Evolutionary conservation across 2,797 vertebrate genomes (phyloP).

Genomic region (Chelidonichthys spinosus): DNA sequence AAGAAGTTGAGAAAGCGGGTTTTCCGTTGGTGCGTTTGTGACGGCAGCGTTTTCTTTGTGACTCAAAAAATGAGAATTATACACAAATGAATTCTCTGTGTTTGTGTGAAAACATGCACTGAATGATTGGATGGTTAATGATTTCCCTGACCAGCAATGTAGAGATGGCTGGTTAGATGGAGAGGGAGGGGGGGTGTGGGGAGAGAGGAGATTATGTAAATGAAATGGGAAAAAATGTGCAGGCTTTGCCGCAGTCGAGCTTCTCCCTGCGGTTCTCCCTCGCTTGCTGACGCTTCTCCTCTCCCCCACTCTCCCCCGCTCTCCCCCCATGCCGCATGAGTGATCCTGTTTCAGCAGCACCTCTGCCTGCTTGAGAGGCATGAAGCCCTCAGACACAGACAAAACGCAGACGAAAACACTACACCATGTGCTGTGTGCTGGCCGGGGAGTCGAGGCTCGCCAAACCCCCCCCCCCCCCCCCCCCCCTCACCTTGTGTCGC

Average conservation of each 20-base stretch:
- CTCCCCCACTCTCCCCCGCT: constrained; percentile 28
- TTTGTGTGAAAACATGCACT: constrained; percentile 21
- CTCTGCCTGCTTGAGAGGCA: constrained; percentile 61
- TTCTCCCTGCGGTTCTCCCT: constrained; percentile 62
- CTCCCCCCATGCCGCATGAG: constrained; percentile 66
- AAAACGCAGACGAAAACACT: constrained; percentile 67
- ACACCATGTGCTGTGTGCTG: constrained; percentile 58
- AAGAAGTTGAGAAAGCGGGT: constrained; percentile 12
- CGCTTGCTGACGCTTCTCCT: constrained; percentile 34
- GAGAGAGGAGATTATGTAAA: constrained; percentile 69
- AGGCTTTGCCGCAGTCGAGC: constrained; percentile 70
- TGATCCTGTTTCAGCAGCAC: constrained; percentile 73
- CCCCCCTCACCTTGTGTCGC: constrained; percentile 30
- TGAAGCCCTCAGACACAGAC: constrained; percentile 62
- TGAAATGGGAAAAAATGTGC: constrained; percentile 57
- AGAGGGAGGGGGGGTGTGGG: constrained; percentile 9
- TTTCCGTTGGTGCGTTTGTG: constrained; percentile 8
- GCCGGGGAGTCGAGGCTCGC: constrained; percentile 51
- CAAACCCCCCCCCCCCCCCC: constrained; percentile 24
- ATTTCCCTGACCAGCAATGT: constrained; percentile 43
- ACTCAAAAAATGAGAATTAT: constrained; percentile 21
- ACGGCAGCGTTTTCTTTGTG: constrained; percentile 21
- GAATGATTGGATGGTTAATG: constrained; percentile 1
- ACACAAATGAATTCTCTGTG: constrained; percentile 21
- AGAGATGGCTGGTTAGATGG: constrained; percentile 44